Base-by-base conservation (phyloP, 2,888 invertebrate genomes). In the Anthrax anthrax region DNA sequence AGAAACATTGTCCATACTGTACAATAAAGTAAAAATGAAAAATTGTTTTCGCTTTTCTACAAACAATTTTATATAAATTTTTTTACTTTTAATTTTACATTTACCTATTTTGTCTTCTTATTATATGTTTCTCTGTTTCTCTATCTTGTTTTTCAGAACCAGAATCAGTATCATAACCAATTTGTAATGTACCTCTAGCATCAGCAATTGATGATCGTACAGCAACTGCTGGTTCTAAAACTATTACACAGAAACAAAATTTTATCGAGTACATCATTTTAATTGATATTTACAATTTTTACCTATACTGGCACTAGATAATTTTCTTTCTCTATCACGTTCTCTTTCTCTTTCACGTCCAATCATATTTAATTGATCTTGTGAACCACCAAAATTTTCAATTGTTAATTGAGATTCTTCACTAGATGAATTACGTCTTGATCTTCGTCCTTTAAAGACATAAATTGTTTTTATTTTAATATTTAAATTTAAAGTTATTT, bases 341-440 rank as follows among this genome's bases (percentile, higher is more conserved):
- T 63, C 64, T n/a, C 63, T 58, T 66, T 89, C 89, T n/a, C n/a
- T n/a, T 69, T 86, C 84, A 49, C 81, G 73, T 0, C 87, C 87
- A 39, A 88, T 80, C 63, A 86, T 84, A 70, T 87, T 86, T 56
- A 90, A 67, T 57, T 89, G 81, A 66, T 91, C 90, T 72, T 89
- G 89, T 54, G 87, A 87, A 47, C 91, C 91, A 41, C 91, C 90
- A 66, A 91, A 90, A 71, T 91, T 91, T 71, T 91, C 91, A 46
- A 90, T 84, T 0, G 90, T 91, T 55, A 91, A 72, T 65, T 90
- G 88, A 32, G 87, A 88, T 63, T 91, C 90, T 62, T 90, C 90
- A 50, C 80, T 77, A 43, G 85, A 74, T 54, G 89, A 90, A 61
- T 88, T 87, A 51, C 89, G 75, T 17, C 90, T 74, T 40, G 89